Conservation (phyloP, 2,797 vertebrate species). For the Emys orbicularis region DNA sequence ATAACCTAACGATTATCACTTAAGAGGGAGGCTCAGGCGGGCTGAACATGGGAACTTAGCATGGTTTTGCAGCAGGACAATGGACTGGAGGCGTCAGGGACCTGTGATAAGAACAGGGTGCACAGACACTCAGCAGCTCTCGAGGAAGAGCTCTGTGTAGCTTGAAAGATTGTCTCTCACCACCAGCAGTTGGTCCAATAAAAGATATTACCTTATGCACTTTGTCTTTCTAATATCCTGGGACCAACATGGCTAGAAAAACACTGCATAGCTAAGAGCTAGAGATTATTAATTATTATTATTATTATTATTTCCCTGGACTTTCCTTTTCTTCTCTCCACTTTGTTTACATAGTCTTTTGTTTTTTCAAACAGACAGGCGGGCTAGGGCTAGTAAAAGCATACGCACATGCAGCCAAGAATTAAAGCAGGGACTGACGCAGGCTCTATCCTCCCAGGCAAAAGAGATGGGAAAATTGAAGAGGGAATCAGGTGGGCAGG, state of each 20-base stretch:
- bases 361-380: not conserved
- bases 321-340: not conserved
- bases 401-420: not conserved
- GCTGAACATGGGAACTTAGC: too few relatives aligned
- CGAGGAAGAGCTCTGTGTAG: too few relatives aligned
- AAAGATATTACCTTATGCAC: too few relatives aligned
- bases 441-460: not conserved
- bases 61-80: too few relatives aligned
- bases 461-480: not conserved
- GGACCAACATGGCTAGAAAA: not conserved
- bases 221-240: too few relatives aligned
- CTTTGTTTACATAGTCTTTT: not conserved
- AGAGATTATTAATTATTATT: not conserved
- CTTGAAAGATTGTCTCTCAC: too few relatives aligned
- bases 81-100: too few relatives aligned
- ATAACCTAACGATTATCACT: too few relatives aligned
- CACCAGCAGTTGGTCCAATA: too few relatives aligned
- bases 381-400: constrained; percentile 15
- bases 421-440: not conserved
- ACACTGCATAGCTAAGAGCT: not conserved
- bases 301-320: not conserved
- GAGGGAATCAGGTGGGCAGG: not conserved
- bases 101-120: too few relatives aligned
- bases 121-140: too few relatives aligned
- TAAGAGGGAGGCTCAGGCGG: too few relatives aligned